Percentiles rank a stretch among this genome's conserved stretches.
phyloP scores from a whole-genome alignment of 30 jellyfish, hydroid and myxozoan species.

The Aurelia aurita complex sp. Pacific region DNA sequence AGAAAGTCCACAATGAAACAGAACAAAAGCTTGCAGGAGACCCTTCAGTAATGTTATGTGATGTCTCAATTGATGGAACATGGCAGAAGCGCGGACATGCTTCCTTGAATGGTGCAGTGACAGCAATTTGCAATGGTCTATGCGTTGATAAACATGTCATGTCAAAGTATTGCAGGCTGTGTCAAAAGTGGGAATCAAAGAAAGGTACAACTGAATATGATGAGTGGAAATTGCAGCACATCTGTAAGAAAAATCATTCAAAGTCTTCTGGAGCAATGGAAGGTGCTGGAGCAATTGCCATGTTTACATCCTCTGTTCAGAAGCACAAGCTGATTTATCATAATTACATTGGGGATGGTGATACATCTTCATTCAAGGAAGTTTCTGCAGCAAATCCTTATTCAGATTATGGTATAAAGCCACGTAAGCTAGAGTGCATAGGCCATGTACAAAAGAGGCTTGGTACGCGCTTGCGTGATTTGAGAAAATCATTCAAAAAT shows the following conservation, averaged over 20 bases:
- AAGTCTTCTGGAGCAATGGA: conserved; percentile 11
- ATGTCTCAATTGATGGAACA: background rate
- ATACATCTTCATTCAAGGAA: background rate
- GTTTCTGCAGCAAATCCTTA: background rate
- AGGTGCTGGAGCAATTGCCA: background rate
- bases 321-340: background rate
- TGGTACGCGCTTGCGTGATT: background rate
- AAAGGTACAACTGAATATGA: background rate
- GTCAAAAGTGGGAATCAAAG: background rate
- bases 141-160: background rate
- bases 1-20: background rate
- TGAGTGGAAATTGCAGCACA: background rate
- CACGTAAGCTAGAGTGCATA: background rate
- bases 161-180: background rate
- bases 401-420: background rate
- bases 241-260: background rate
- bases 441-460: background rate
- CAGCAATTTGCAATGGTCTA: background rate
- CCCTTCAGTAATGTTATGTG: background rate
- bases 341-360: conserved; percentile 1
- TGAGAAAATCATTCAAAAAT: background rate
- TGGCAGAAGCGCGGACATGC: background rate
- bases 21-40: conserved; percentile 19
- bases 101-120: background rate
- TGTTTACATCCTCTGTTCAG: background rate